Conservation (phyloP, 2,888 invertebrate species). For the Noctua pronuba region DNA sequence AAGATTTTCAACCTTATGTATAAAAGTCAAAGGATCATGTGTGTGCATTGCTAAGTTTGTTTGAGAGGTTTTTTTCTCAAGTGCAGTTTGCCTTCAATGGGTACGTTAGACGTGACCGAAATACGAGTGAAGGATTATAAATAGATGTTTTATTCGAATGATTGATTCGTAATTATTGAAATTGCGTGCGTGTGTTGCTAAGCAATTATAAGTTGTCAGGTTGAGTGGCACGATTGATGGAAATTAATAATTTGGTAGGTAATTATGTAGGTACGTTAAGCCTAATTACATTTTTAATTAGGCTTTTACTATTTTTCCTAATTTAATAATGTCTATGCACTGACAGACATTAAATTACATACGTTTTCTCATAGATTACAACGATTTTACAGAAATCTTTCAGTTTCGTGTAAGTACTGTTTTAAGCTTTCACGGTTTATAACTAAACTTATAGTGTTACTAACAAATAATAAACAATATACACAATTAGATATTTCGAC, state of each 20-base stretch:
- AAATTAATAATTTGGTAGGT: slow-evolving; percentile 4
- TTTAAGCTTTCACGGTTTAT: no score
- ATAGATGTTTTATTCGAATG: slow-evolving; percentile 38
- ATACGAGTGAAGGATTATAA: slow-evolving; percentile 53
- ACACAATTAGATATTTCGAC: no score
- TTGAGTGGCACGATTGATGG: slow-evolving; percentile 33
- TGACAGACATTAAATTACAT: no score
- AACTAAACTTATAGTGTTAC: no score
- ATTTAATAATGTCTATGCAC: no score
- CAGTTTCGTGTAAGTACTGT: no score
- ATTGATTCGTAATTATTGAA: slow-evolving; percentile 65
- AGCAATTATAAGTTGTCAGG: slow-evolving; percentile 43
- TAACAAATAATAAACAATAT: no score
- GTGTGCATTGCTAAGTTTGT: slow-evolving; percentile 31
- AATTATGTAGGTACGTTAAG: no score
- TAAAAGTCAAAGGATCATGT: slow-evolving; percentile 33
- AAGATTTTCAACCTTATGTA: slow-evolving; percentile 56
- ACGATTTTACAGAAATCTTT: no score
- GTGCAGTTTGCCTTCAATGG: slow-evolving; percentile 61
- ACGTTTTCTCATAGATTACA: no score
- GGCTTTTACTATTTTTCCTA: no score
- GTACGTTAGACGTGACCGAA: slow-evolving; percentile 60
- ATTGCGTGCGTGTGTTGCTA: slow-evolving; percentile 40
- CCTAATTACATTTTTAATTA: no score
- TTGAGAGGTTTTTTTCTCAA: slow-evolving; percentile 47